Evolutionary conservation across 2,888 invertebrate genomes (phyloP).

Genomic region (Coenonympha glycerion): DNA sequence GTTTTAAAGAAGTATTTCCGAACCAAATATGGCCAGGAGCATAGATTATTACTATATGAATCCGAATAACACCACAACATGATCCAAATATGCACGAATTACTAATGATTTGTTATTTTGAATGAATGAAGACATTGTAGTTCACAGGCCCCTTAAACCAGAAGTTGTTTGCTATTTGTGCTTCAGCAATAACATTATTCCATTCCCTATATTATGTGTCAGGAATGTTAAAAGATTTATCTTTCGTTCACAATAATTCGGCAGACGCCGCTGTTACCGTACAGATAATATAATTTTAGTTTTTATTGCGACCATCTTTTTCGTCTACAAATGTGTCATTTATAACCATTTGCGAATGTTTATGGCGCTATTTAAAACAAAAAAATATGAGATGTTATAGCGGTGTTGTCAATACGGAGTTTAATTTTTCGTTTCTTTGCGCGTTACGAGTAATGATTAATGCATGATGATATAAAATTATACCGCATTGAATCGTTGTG

Average conservation of each 20-base stretch:
- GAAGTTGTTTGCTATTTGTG: too few relatives aligned
- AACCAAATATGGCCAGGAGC: too few relatives aligned
- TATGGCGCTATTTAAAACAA: conserved; percentile 35
- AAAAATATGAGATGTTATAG: conserved; percentile 45
- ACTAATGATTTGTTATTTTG: too few relatives aligned
- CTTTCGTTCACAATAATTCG: conserved; percentile 48
- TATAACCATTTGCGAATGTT: conserved; percentile 49
- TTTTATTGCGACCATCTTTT: conserved; percentile 47
- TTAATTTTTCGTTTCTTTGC: conserved; percentile 12
- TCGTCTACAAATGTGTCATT: conserved; percentile 52
- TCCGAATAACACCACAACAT: too few relatives aligned
- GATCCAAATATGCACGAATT: too few relatives aligned
- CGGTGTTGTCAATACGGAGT: conserved; percentile 35
- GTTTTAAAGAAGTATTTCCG: too few relatives aligned
- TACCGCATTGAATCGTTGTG: not conserved
- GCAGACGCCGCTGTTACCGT: conserved; percentile 46
- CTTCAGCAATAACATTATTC: too few relatives aligned
- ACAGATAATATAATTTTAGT: conserved; percentile 37
- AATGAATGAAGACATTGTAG: too few relatives aligned
- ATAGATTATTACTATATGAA: too few relatives aligned
- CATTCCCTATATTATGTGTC: too few relatives aligned
- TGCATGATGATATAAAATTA: conserved; percentile 13
- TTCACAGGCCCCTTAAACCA: too few relatives aligned
- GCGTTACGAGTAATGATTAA: conserved; percentile 18
- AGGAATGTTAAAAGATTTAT: too few relatives aligned